Base-by-base conservation (phyloP, 2,113 vertebrate species). In the Taurulus bubalis region DNA sequence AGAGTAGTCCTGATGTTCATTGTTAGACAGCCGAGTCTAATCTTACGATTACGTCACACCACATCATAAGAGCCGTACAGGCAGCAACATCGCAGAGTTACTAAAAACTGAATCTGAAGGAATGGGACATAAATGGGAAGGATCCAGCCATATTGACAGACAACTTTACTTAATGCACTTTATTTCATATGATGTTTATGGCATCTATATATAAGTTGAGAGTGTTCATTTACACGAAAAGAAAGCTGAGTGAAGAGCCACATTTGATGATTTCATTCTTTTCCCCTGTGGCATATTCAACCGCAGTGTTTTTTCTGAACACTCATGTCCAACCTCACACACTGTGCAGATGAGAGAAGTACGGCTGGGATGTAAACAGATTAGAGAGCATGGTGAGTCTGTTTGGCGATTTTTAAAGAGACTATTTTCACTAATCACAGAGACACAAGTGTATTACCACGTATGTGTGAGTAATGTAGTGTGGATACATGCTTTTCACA, bases 211-310 rank as follows among this genome's bases (percentile, higher is more conserved):
- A 9, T 38, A 38, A 38, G 36, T 38, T 38, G 6, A 34, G 34
- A 34, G 36, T 38, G 36, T 1, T 38, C 36, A 9, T 38, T 38
- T 38, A 38, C 36, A 38, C 8, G 36, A 38, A 38, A 38, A 38
- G 36, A 38, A 38, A 38, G 36, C 36, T 0, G 30, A 76, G 58
- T 71, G 47, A 78, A 86, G 82, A 88, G 88, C 77, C 76, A 64
- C 38, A 55, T 85, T 67, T 87, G 58, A 89, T 80, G 70, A 85
- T 87, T 79, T 56, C 70, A 8, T 82, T 83, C 87, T 71, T 86
- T 88, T 90, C 86, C 87, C 90, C 66, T 34, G 75, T 80, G 65
- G 64, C 86, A 90, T 88, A 60, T 87, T 79, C 28, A 34, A 70
- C 75, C 42, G 58, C 71, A 79, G 55, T 80, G 71, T 80, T 80